Evolutionary conservation across 2,888 invertebrate species (phyloP), one percentile per base, ranked within the genome.

Genomic region (Watsonalla binaria): DNA sequence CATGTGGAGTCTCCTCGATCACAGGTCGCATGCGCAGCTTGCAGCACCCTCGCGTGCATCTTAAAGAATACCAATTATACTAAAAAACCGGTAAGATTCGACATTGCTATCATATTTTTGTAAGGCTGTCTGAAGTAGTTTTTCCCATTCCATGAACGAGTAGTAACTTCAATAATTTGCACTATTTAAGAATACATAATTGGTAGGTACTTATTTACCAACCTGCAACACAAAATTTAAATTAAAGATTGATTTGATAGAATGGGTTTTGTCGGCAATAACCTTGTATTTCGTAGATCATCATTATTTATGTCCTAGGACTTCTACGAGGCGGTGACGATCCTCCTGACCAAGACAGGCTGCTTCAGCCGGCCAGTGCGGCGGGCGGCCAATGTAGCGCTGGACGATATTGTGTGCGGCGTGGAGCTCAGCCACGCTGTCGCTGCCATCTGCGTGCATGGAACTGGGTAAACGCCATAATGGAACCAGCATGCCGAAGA

Each of bases 351-450:
- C 55, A 95, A 95, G 82, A 93, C 94, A 0, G 94, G 95, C 48
- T 95, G 96, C 76, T 93, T 93, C 65, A 94, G 94, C 70, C 93
- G 92, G 52, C 94, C 95, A 62, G 95, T 96, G 62, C 90, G 95
- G 6, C 93, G 95, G 57, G 96, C 96, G 54, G 94, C 95, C 34
- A 95, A 95, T 73, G 84, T 93, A 51, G 93, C 95, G 0, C 83
- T 96, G 47, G 93, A 93, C 63, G 90, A 92, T 45, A 92, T 96
- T 83, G 93, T 95, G 6, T 94, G 94, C 54, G 90, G 92, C 60
- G 92, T 94, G 0, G 92, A 94, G 5, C 90, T 93, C n/a, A 84
- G 84, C 46, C 92, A 92, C 61, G 81, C 92, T 0, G 81, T 92
- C 60, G 79, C 92, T 24, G 91, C 92, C 0, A 74, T 93, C 6